Conservation (phyloP, 2,888 invertebrate genomes). For the Bellardia pandia region DNA sequence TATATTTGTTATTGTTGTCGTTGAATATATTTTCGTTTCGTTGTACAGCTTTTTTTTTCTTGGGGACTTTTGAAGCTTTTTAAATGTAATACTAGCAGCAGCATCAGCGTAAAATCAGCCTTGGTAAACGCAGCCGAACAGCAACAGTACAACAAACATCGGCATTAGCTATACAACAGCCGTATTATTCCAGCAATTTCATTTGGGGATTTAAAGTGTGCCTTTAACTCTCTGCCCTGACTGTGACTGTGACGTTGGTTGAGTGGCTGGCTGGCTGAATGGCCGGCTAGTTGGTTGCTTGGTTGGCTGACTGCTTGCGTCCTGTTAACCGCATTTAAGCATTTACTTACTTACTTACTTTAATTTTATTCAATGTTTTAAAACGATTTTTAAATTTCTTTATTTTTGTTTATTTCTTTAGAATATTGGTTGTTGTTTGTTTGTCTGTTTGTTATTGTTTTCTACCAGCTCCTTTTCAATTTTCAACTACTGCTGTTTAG, state of each 20-base stretch:
- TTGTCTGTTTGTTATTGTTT: not conserved
- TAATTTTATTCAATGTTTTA: slow-evolving; percentile 59
- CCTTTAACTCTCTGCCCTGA: slow-evolving; percentile 47
- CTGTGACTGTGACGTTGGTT: slow-evolving; percentile 25
- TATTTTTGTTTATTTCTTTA: slow-evolving; percentile 63
- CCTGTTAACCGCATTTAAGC: slow-evolving; percentile 58
- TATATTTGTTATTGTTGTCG: slow-evolving; percentile 73
- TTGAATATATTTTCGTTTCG: slow-evolving; percentile 56
- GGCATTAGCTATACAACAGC: slow-evolving; percentile 50
- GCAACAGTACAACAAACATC: slow-evolving; percentile 8
- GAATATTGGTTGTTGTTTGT: slow-evolving; percentile 30
- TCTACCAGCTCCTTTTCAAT: slow-evolving; percentile 21
- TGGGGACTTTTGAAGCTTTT: slow-evolving; percentile 40
- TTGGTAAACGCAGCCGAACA: slow-evolving; percentile 17
- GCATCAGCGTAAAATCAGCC: slow-evolving; percentile 31
- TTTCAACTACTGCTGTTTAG: slow-evolving; percentile 51
- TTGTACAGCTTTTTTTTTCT: slow-evolving; percentile 50
- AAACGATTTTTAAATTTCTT: slow-evolving; percentile 66
- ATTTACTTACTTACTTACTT: slow-evolving; percentile 57
- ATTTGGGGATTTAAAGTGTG: slow-evolving; percentile 72
- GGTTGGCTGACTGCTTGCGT: slow-evolving; percentile 43
- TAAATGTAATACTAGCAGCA: slow-evolving; percentile 25
- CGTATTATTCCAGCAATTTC: slow-evolving; percentile 70
- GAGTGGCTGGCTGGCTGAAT: slow-evolving; percentile 22
- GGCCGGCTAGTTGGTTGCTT: not conserved